Conservation (phyloP, 2,888 invertebrate genomes). For the Ptycholaimellus sp. region DNA sequence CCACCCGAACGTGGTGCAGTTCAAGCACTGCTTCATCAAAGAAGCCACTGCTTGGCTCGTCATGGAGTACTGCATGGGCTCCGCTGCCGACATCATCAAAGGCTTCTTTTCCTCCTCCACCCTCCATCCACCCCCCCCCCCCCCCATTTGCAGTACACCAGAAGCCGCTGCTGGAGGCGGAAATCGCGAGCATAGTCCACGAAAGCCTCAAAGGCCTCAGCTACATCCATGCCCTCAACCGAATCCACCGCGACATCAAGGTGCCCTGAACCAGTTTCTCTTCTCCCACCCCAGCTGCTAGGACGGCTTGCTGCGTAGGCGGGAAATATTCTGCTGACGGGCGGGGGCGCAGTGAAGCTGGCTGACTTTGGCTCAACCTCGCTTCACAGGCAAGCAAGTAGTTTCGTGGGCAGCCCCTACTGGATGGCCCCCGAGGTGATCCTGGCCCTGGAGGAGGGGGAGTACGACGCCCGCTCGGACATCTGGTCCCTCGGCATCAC, state of each 20-base stretch:
- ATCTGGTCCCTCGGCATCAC: constrained; percentile 98
- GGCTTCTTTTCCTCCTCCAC: too few species aligned
- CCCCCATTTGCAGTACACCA: too few species aligned
- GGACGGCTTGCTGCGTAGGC: too few species aligned
- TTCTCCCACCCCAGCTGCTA: too few species aligned
- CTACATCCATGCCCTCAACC: constrained; percentile 65
- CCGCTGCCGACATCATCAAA: constrained; percentile 96
- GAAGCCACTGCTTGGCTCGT: constrained; percentile 98
- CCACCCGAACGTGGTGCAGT: constrained; percentile 89
- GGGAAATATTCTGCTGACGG: constrained; percentile 88
- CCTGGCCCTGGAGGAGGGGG: constrained; percentile 97
- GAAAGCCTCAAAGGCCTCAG: constrained; percentile 74
- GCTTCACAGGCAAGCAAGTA: too few species aligned
- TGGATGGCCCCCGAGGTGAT: too few species aligned
- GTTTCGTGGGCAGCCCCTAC: too few species aligned
- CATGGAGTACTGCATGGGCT: constrained; percentile 98
- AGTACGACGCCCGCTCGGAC: constrained; percentile 95
- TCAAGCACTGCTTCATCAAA: constrained; percentile 86
- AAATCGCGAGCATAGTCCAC: too few species aligned
- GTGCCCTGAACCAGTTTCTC: too few species aligned
- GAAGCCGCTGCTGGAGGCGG: constrained; percentile 17
- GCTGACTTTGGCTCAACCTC: too few species aligned
- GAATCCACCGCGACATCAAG: constrained; percentile 69
- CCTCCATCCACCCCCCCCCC: too few species aligned
- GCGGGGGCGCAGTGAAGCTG: constrained; percentile 80